A percentile compares a stretch with the other conserved stretches of the same genome.
Evolutionary conservation across 2,797 vertebrate species (phyloP).

Genomic region (Danio choprae): DNA sequence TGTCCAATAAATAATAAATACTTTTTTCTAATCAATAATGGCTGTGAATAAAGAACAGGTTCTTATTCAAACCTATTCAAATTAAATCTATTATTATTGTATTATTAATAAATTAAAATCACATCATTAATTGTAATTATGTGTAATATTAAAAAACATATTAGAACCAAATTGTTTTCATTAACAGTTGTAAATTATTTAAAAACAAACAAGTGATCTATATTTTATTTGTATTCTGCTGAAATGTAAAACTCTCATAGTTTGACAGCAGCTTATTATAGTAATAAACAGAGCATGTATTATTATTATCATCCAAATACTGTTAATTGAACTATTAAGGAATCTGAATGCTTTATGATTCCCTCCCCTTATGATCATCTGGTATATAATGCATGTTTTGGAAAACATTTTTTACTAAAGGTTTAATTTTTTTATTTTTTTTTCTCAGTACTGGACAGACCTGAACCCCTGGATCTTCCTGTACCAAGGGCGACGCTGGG

Average conservation of each 20-base stretch:
- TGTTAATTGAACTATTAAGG: background rate
- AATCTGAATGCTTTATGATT: background rate
- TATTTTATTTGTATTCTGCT: background rate
- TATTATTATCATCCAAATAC: background rate
- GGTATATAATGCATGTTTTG: background rate
- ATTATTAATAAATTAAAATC: no score
- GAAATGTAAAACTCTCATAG: background rate
- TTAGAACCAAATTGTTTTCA: background rate
- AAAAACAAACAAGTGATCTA: background rate
- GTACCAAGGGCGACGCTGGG: constrained; percentile 91
- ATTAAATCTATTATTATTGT: no score
- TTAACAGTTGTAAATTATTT: background rate
- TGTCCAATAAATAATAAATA: no score
- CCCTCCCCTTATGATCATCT: background rate
- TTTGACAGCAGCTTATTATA: background rate
- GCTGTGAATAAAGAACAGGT: background rate
- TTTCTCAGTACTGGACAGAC: constrained; percentile 78
- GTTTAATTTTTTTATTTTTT: background rate
- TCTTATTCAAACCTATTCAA: background rate
- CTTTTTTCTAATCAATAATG: background rate
- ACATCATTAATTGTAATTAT: no score
- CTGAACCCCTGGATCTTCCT: constrained; percentile 91
- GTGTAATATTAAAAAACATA: no score
- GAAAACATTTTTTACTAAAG: background rate
- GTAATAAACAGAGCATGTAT: background rate